Evolutionary conservation across 2,888 invertebrate genomes (phyloP), one percentile per base, ranked within the genome.

Genomic region (Pristionchus arcanus): DNA sequence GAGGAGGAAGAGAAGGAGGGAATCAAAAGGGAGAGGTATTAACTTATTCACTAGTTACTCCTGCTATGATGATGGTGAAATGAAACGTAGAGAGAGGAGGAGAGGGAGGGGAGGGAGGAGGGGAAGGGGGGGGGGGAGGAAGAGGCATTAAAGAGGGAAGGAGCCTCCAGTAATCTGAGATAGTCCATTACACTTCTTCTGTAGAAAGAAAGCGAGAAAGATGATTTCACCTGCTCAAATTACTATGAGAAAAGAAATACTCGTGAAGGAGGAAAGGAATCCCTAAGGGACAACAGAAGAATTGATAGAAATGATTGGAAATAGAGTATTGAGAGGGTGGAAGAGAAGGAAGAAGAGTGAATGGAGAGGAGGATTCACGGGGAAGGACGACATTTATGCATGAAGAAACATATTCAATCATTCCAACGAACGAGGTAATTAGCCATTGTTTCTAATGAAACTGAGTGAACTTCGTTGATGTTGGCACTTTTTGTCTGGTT

Each of bases 141-240:
- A 68, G 68, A 25, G n/a, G n/a, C n/a, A n/a, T n/a, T n/a, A n/a
- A n/a, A n/a, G 68, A 28, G 28, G 68, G 68, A 11, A 16, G 28
- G 28, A 16, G 15, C 74, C 74, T 37, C 74, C 74, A 74, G 74
- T n/a, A 74, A 74, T 74, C 74, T 74, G 74, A 74, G 74, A 74
- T 74, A 74, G 74, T 74, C 74, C 74, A 74, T 74, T 74, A 74
- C 74, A 74, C 74, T 74, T 74, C 74, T 74, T 74, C 74, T 74
- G 74, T 55, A 85, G 59, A 63, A 63, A 55, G 85, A 74, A 74
- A 74, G 74, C 74, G 74, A 74, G 74, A 74, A 81, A 63, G 85
- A 59, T 74, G 74, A 74, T 74, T 74, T 74, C 37, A 74, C 74
- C 74, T 74, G 74, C 74, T 74, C 37, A 37, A 74, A 74, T 74